These are phyloP conservation scores for Eristalinus sepulchralis DNA, from an alignment of 2,888 invertebrate genomes.

Conservation along the genomic window DNA sequence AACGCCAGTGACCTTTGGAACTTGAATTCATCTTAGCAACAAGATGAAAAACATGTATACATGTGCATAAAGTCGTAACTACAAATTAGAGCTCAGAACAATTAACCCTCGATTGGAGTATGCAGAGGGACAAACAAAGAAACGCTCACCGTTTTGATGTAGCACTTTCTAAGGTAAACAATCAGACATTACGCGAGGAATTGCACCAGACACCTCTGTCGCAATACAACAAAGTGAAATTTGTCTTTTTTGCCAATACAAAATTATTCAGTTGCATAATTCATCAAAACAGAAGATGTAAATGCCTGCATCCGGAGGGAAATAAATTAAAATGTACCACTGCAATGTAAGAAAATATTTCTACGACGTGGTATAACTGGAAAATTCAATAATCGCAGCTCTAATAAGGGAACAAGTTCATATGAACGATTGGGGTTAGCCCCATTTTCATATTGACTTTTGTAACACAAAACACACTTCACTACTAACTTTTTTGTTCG, in stretches of 20 bases:
- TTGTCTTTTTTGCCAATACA: neutral
- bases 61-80: neutral
- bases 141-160: neutral
- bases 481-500: constrained; percentile 24
- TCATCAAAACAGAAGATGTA: neutral
- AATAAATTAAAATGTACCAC: neutral
- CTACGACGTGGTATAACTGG: constrained; percentile 32
- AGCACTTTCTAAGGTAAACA: constrained; percentile 2
- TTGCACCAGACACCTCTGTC: constrained; percentile 9
- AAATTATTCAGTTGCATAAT: constrained; percentile 28
- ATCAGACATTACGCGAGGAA: constrained; percentile 1
- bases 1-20: constrained; percentile 55
- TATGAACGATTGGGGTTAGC: constrained; percentile 5
- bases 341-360: constrained; percentile 1
- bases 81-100: neutral
- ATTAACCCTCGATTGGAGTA: neutral
- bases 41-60: constrained; percentile 15
- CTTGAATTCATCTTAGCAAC: constrained; percentile 23
- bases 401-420: constrained; percentile 2
- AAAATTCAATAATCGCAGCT: constrained; percentile 44
- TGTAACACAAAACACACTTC: neutral
- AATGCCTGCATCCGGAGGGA: neutral
- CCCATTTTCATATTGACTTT: constrained; percentile 5
- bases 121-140: neutral
- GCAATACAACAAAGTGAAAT: constrained; percentile 26